A percentile compares a stretch with the other conserved stretches of the same genome.
Conservation (phyloP, 2,797 vertebrate species). For the Amblyraja radiata region DNA sequence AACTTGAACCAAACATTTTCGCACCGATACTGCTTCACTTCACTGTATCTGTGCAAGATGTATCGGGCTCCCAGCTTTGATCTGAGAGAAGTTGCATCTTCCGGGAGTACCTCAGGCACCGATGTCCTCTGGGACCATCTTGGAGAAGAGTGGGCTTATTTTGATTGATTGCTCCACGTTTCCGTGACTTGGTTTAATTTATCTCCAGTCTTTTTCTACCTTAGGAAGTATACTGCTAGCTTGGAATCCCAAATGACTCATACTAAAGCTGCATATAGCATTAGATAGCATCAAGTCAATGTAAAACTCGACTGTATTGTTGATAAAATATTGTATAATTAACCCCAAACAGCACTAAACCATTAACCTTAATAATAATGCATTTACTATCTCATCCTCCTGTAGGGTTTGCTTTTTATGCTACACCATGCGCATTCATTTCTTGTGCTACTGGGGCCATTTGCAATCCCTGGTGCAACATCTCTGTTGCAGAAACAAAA, state of each 20-base stretch:
- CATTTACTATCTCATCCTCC: background rate
- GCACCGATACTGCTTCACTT: background rate
- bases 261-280: background rate
- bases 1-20: background rate
- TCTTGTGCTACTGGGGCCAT: background rate
- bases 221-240: background rate
- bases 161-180: conserved; percentile 12
- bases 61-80: background rate
- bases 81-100: background rate
- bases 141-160: background rate
- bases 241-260: background rate
- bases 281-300: background rate
- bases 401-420: background rate
- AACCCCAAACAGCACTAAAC: background rate
- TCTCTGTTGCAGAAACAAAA: background rate
- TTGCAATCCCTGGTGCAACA: background rate
- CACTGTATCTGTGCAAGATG: background rate
- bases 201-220: background rate
- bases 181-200: conserved; percentile 20
- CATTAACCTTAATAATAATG: conserved; percentile 1
- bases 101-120: background rate
- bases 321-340: conserved; percentile 1
- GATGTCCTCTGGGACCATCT: background rate
- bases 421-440: background rate
- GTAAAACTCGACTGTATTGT: background rate